These are phyloP conservation scores for Siniperca knerii DNA, from an alignment of 2,113 vertebrate genomes.

Conservation along the genomic window DNA sequence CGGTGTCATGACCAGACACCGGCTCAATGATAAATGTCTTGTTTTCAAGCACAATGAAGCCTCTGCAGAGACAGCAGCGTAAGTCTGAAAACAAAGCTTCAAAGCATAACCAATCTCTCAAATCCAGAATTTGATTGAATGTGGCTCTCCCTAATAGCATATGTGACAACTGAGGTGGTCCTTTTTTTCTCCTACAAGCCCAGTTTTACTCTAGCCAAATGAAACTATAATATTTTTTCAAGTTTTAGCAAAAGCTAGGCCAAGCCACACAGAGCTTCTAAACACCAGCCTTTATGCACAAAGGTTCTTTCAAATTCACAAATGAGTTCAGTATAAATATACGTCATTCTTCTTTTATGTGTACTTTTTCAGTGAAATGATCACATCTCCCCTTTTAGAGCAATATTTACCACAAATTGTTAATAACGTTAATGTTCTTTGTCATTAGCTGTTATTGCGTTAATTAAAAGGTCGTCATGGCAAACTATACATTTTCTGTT, in stretches of 20 bases:
- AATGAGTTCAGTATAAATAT: constrained; percentile 1
- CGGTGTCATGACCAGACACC: constrained; percentile 65
- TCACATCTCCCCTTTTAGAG: constrained; percentile 18
- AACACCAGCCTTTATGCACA: background rate
- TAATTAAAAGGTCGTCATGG: constrained; percentile 26
- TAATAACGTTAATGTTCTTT: constrained; percentile 14
- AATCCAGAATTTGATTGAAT: constrained; percentile 33
- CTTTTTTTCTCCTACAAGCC: background rate
- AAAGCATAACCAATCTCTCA: constrained; percentile 40
- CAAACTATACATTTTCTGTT: constrained; percentile 40
- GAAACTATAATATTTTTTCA: constrained; percentile 1
- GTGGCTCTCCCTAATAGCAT: constrained; percentile 30
- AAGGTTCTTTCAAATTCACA: background rate
- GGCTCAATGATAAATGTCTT: constrained; percentile 92
- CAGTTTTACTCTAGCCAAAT: constrained; percentile 6
- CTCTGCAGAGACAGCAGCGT: constrained; percentile 85
- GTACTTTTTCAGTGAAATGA: background rate
- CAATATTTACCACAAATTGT: constrained; percentile 7
- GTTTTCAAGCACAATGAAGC: constrained; percentile 90
- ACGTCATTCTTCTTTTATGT: background rate
- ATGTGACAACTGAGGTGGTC: constrained; percentile 9
- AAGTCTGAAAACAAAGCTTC: constrained; percentile 50
- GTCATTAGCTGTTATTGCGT: constrained; percentile 24
- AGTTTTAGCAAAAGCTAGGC: background rate
- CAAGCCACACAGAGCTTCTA: constrained; percentile 3